Evolutionary conservation across 2,113 vertebrate species (phyloP), one percentile per base, ranked within the genome.

Genomic region (Odontophorus gujanensis): DNA sequence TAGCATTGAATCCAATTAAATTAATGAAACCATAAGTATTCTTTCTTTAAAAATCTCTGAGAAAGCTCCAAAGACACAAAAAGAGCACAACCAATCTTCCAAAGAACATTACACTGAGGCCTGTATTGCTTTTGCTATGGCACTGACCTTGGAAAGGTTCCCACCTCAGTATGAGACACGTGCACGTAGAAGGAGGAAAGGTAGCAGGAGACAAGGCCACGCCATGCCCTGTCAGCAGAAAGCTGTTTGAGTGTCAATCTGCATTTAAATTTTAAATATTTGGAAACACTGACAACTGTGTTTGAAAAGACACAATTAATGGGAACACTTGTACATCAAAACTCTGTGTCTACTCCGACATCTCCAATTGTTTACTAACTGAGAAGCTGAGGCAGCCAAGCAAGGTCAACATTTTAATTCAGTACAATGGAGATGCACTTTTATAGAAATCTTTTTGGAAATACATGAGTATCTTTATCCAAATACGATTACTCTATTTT

Each of bases 141-240:
- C 45, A 3, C n/a, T 4, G 40, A 8, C 40, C 6, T 4, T 1
- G 2, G 30, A 6, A 38, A 30, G 14, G 45, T 38, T 51, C 25
- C 2, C 0, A 36, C 24, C 22, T 48, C 42, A 13, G 3, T 0
- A 13, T 2, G 7, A 3, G 43, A 40, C 2, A 13, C 1, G 9
- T 32, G 28, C 4, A 32, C 17, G 28, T n/a, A 40, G 22, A 22
- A 5, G 30, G 11, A 25, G 21, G 11, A 25, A 47, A 38, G 30
- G 25, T 45, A 42, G 13, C 32, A 17, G 16, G 19, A 76, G 24
- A 34, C 0, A 1, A 57, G 36, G 24, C 25, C 10, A 10, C 57
- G 28, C 58, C 2, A 2, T 3, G n/a, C 45, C 5, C 0, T 2
- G 3, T 20, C 66, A 24, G 36, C 45, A 67, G 47, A 34, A 14